Base-by-base conservation (phyloP, 2,888 invertebrate genomes). In the Acanthacorydalis orientalis region DNA sequence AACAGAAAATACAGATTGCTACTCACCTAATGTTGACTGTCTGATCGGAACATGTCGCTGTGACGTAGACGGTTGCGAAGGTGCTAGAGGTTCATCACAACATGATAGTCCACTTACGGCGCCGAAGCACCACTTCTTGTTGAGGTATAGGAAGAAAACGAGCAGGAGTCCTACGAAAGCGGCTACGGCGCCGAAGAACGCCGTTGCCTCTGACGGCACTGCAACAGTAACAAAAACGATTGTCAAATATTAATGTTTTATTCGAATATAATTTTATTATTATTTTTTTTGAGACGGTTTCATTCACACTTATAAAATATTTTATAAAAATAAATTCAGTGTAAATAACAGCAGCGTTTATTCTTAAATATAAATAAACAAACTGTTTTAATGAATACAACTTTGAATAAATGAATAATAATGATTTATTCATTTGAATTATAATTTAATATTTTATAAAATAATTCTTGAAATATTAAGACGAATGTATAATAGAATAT, bases 161-260 rank as follows among this genome's bases (percentile, higher is more conserved):
- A 92, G 71, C 55, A 92, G 73, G 51, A 91, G 71, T 16, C 81
- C 80, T 48, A 90, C 80, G 61, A 91, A 80, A 52, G 84, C 87
- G 52, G 83, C 85, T 57, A 90, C 81, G 52, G 85, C 88, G 59
- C 88, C 89, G 64, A 92, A 75, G 63, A 90, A 83, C 61, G 88
- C 87, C 58, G 87, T 83, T 58, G 89, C 85, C 73, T 90, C 90
- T 66, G 80, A 75, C 65, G 80, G 70, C 67, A 75, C 79, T 71
- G 71, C 57, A 68, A 71, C 49, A 50, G 51, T 50, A 48, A 41
- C 44, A 15, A 48, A n/a, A 31, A 10, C 47, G 11, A 39, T 10
- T 8, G n/a, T 14, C n/a, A 10, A 1, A 4, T 15, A 41, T 41
- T 14, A 4, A 42, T 10, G 10, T 16, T 23, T 14, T 9, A 2